Conservation (phyloP, 2,113 vertebrate species). For the Alectura lathami region DNA sequence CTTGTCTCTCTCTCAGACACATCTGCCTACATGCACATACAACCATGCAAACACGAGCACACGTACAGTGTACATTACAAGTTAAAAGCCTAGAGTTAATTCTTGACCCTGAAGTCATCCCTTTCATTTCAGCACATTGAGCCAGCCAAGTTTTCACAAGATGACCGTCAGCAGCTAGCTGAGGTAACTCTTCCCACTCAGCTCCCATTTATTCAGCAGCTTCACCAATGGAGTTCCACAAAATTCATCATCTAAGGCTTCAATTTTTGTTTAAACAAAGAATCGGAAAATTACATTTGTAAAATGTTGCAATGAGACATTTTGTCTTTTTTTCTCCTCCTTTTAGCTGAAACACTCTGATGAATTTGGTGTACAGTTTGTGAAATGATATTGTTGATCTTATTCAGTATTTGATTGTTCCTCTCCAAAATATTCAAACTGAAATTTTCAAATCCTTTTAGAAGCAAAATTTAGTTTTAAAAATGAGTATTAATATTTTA, state of each 20-base stretch:
- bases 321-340: not conserved
- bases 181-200: not conserved
- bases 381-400: not conserved
- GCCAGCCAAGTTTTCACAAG: constrained; percentile 1
- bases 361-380: not conserved
- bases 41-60: not conserved
- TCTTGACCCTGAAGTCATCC: constrained; percentile 46
- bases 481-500: not conserved
- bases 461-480: not conserved
- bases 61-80: not conserved
- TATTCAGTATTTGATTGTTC: not conserved
- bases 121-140: constrained; percentile 1
- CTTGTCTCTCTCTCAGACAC: not conserved
- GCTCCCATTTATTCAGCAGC: constrained; percentile 6
- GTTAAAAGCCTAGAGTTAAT: constrained; percentile 21
- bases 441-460: not conserved
- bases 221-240: not conserved
- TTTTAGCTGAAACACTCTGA: not conserved
- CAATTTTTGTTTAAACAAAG: not conserved
- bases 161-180: not conserved
- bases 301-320: not conserved
- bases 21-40: not conserved
- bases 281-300: not conserved
- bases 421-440: not conserved
- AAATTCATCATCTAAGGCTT: not conserved